phyloP scores from a whole-genome alignment of 37 sponge, comb jelly and placozoan genomes.

The Bolinopsis microptera region DNA sequence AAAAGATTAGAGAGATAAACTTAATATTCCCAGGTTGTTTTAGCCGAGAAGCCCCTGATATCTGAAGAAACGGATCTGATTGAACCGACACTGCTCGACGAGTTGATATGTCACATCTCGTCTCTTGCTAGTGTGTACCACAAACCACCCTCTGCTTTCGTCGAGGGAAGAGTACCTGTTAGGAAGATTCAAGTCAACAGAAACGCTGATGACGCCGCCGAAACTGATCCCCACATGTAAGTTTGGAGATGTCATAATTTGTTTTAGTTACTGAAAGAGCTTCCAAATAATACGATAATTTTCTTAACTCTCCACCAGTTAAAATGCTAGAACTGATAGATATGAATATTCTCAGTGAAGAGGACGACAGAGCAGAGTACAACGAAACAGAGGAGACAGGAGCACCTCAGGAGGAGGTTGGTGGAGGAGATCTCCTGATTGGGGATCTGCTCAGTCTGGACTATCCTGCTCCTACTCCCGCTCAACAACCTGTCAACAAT shows the following conservation, averaged over 20 bases:
- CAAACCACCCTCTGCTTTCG: conserved; percentile 95
- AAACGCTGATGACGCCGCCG: not conserved
- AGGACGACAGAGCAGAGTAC: not conserved
- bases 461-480: conserved; percentile 55
- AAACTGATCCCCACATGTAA: conserved; percentile 45
- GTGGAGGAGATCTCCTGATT: conserved; percentile 76
- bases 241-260: not conserved
- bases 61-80: conserved; percentile 97
- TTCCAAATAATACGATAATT: not conserved
- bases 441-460: conserved; percentile 87
- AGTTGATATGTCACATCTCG: conserved; percentile 94
- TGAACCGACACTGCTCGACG: conserved; percentile 94
- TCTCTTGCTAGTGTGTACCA: conserved; percentile 98
- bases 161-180: conserved; percentile 93
- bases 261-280: not conserved
- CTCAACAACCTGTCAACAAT: not conserved
- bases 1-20: too few relatives aligned
- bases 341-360: not conserved
- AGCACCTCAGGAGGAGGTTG: conserved; percentile 48
- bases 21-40: conserved; percentile 86
- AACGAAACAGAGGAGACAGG: conserved; percentile 31
- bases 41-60: conserved; percentile 97
- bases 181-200: conserved; percentile 79
- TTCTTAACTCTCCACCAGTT: too few relatives aligned
- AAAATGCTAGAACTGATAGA: too few relatives aligned